phyloP scores from a whole-genome alignment of 2,113 vertebrate genomes.

The Lycaon pictus region DNA sequence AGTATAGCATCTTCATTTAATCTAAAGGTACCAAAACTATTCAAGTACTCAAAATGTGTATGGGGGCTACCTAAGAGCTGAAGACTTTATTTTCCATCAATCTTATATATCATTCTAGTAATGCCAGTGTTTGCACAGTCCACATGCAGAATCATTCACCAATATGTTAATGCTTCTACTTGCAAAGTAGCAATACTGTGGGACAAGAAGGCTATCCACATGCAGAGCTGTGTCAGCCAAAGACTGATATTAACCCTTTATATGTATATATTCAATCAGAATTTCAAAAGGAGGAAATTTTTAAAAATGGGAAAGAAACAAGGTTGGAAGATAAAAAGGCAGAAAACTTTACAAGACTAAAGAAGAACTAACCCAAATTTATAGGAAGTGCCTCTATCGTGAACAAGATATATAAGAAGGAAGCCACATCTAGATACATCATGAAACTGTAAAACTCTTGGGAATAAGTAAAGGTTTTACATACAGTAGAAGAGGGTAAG shows the following conservation, averaged over 20 bases:
- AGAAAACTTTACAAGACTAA: not conserved
- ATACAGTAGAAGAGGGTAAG: not conserved
- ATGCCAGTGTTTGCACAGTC: rapidly evolving
- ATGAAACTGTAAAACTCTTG: not conserved
- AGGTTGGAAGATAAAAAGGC: not conserved
- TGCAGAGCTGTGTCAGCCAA: not conserved
- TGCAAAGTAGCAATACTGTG: not conserved
- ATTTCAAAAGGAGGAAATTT: not conserved
- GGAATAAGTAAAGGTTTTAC: not conserved
- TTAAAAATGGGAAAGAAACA: not conserved
- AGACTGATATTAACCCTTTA: not conserved
- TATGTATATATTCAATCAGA: not conserved
- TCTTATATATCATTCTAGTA: not conserved
- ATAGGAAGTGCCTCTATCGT: not conserved
- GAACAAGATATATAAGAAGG: not conserved
- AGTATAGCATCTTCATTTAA: not conserved
- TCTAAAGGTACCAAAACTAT: not conserved
- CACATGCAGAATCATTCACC: not conserved
- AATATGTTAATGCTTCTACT: not conserved
- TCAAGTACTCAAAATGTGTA: not conserved
- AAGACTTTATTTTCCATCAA: not conserved
- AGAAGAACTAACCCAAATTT: not conserved
- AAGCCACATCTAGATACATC: not conserved
- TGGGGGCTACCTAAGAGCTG: not conserved
- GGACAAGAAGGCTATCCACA: not conserved